Base-by-base conservation (phyloP, 2,888 invertebrate species). In the Arrhopalites spinosus region DNA sequence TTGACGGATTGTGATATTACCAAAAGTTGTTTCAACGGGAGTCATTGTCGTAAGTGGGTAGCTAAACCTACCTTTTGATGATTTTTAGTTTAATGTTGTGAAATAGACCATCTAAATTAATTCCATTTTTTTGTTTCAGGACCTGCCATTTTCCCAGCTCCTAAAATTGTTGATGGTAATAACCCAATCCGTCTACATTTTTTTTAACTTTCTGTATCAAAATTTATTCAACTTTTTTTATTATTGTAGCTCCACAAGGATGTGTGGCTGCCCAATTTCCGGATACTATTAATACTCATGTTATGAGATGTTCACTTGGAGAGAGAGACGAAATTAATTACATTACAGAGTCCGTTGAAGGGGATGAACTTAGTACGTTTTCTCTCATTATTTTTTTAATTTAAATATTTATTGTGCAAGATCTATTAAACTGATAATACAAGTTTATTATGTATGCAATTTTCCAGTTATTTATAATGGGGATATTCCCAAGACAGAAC, bases 1-100 rank as follows among this genome's bases (percentile, higher is more conserved):
- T 67, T 77, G 30, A 80, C 80, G 1, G 82, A 82, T 64, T 82
- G 82, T 36, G 36, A 36, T 7, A 81, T 81, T 30, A 82, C 81
- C 25, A 66, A 77, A 69, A 50, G 77, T 43, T 82, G 82, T 68
- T 82, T 82, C 67, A 73, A 76, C 43, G 78, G 78, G 7, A 79
- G 79, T 23, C 69, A 81, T 25, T 82, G 82, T 56, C 79, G 79
- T 23, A n/a, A n/a, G n/a, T n/a, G n/a, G n/a, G n/a, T n/a, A n/a
- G n/a, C n/a, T n/a, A n/a, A n/a, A n/a, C n/a, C n/a, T n/a, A n/a
- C n/a, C n/a, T n/a, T n/a, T n/a, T n/a, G n/a, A n/a, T n/a, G n/a
- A n/a, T n/a, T n/a, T n/a, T n/a, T n/a, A n/a, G n/a, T n/a, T n/a
- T n/a, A n/a, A n/a, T n/a, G n/a, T n/a, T n/a, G n/a, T n/a, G n/a